Evolutionary conservation across 2,888 invertebrate genomes (phyloP), one percentile per base, ranked within the genome.

Genomic region (Colletes collaris): DNA sequence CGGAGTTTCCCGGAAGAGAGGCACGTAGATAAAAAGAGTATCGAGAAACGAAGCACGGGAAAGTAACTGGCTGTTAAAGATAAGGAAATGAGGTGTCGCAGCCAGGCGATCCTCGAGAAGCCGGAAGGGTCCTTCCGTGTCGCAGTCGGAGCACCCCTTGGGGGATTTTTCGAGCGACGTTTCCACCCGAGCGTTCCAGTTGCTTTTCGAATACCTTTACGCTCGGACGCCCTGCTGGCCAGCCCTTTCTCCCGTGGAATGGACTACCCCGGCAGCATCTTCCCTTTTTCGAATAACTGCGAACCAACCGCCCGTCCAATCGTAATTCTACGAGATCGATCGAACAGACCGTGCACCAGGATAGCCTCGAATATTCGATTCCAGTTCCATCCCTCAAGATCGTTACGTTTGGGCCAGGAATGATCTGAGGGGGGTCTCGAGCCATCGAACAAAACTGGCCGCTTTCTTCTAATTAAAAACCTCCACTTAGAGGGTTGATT

Each of bases 31-130:
- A 64, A 66, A 50, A 56, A 77, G 73, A 69, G 81, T 79, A 80
- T 70, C 79, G 66, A 81, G 83, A 80, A 81, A 75, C 78, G 77
- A 62, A 73, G 78, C 75, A 84, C 66, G 85, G 73, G 74, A 79
- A 86, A 88, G 90, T 92, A 92, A 93, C 92, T 91, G 92, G 88
- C 92, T 92, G 92, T 92, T 92, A 92, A 91, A 92, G 93, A 93
- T 92, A 93, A 93, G 93, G 92, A 93, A 93, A 93, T 92, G 92
- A 93, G 92, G 93, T 93, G 92, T 93, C 92, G 92, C 91, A 79
- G 85, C 76, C 78, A 72, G 84, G 84, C 82, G 85, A 85, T 88
- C 86, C 74, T 71, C 66, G 75, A 80, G 70, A 81, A 85, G 82
- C 86, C 88, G 88, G 89, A 88, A 89, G 88, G 88, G 88, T 87